Conservation (phyloP, 2,113 vertebrate genomes). For the Psammodynastes pulverulentus region DNA sequence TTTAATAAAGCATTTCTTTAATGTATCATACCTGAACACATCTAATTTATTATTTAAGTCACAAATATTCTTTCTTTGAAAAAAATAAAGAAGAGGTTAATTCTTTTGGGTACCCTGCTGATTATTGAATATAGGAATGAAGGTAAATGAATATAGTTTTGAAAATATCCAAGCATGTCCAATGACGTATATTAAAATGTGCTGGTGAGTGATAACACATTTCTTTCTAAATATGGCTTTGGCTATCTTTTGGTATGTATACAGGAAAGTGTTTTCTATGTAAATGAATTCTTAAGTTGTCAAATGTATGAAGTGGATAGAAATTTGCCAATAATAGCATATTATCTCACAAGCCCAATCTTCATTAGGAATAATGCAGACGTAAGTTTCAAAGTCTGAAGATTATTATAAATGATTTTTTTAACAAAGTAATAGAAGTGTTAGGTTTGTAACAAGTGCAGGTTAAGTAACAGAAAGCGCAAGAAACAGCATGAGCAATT, state of each 20-base stretch:
- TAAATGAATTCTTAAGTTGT: constrained; percentile 60
- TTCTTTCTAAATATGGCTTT: constrained; percentile 31
- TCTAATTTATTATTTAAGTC: not conserved
- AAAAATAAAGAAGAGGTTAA: not conserved
- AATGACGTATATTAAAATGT: not conserved
- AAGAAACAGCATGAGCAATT: constrained; percentile 29
- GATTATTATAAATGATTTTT: constrained; percentile 57
- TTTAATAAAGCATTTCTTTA: not conserved
- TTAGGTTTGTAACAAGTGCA: constrained; percentile 51
- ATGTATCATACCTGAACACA: not conserved
- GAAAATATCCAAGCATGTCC: constrained; percentile 3
- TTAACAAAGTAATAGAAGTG: constrained; percentile 49
- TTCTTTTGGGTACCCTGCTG: not conserved
- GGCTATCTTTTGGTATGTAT: constrained; percentile 38
- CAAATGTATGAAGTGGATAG: constrained; percentile 58
- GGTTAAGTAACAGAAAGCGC: constrained; percentile 44
- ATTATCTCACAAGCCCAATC: constrained; percentile 49
- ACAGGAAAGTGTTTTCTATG: constrained; percentile 50
- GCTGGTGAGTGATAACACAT: constrained; percentile 18
- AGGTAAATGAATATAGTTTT: constrained; percentile 3
- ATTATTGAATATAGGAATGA: constrained; percentile 18
- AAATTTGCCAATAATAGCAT: constrained; percentile 52
- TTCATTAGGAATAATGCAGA: constrained; percentile 59
- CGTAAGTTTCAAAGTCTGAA: constrained; percentile 46
- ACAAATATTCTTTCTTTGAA: not conserved